Percentiles rank a stretch among this genome's conserved stretches.
phyloP scores from a whole-genome alignment of 2,888 invertebrate species.

The Pegoplata infirma region DNA sequence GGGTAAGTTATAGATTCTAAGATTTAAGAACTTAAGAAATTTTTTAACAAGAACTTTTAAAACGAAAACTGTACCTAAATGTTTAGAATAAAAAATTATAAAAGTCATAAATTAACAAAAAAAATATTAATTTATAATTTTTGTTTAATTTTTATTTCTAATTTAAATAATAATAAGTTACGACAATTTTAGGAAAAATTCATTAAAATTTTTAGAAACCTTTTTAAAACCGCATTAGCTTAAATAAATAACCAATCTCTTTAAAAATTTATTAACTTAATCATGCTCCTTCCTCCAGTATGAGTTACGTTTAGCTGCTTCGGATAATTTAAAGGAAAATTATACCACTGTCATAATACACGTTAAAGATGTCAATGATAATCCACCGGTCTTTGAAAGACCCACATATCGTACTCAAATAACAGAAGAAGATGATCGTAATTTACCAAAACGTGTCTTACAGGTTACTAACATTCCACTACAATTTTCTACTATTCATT shows the following conservation, averaged over 20 bases:
- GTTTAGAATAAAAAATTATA: neutral
- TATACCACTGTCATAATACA: conserved; percentile 97
- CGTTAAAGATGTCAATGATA: conserved; percentile 98
- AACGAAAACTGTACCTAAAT: too few relatives aligned
- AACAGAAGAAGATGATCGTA: conserved; percentile 96
- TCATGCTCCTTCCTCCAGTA: conserved; percentile 82
- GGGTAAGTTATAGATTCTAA: conserved; percentile 83
- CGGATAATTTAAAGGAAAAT: conserved; percentile 98
- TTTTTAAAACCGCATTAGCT: too few relatives aligned
- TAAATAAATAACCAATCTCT: neutral
- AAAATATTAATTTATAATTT: too few relatives aligned
- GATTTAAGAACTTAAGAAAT: neutral
- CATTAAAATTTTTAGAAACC: too few relatives aligned
- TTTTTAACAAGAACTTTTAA: neutral
- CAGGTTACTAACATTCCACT: conserved; percentile 82
- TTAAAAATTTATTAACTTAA: neutral
- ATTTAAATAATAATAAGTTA: too few relatives aligned
- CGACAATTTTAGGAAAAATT: too few relatives aligned
- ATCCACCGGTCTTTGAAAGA: conserved; percentile 96
- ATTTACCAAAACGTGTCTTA: conserved; percentile 94
- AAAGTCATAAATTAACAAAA: too few relatives aligned
- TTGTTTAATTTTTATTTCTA: neutral
- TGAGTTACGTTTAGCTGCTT: conserved; percentile 95
- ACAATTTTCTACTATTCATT: neutral
- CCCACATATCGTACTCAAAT: conserved; percentile 97